Evolutionary conservation across 2,113 vertebrate species (phyloP), one percentile per base, ranked within the genome.

Genomic region (Oplegnathus fasciatus): DNA sequence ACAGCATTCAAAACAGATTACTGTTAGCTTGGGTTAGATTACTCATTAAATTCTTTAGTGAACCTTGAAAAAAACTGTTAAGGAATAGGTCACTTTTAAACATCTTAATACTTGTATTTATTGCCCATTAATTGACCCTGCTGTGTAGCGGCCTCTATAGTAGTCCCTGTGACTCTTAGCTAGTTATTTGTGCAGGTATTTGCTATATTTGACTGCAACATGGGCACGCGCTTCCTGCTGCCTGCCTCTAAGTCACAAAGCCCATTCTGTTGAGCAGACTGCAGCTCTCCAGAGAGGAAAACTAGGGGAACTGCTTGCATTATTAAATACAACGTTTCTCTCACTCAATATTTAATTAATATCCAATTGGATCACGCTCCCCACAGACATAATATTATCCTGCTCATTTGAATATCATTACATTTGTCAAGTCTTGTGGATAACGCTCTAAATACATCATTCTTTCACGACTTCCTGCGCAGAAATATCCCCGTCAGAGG

Each of bases 321-420:
- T 95, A 95, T 95, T 93, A 92, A 94, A 91, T 92, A 94, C 90
- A 90, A 86, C 89, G 82, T 93, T 95, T 91, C 87, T 86, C 90
- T 93, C 85, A 32, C 87, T 95, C 90, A 90, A 92, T 94, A 95
- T 95, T 94, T 94, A 96, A 96, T 95, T 95, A 93, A 95, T 95
- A 94, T 94, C 91, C 93, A 94, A 95, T 93, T 94, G 93, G 90
- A 91, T 92, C 80, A 37, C 40, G 40, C 83, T 94, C 94, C 93
- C 94, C 77, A 87, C 90, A 95, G 94, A 95, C 91, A 92, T 89
- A 91, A 93, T 93, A 93, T 95, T 95, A 95, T 93, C 91, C 90
- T 69, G 73, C 93, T 95, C 91, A 94, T 95, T 94, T 94, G 82
- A 94, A 95, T 94, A 89, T 91, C 86, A 93, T 94, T 95, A 93